Evolutionary conservation across 2,888 invertebrate genomes (phyloP).

Genomic region (Orchesellides sinensis): DNA sequence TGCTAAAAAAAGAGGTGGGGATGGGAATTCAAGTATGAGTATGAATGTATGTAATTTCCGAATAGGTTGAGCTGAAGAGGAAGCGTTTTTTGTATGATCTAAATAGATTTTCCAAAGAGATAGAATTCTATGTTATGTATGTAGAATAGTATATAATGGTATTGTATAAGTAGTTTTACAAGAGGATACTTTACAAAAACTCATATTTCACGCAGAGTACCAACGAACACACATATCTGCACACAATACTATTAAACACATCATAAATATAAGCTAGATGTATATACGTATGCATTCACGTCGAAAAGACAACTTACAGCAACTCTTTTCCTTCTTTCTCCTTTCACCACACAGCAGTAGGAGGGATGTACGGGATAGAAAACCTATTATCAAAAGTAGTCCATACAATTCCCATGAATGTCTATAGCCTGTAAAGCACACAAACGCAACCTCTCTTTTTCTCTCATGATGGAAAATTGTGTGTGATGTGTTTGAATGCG

Average conservation of each 20-base stretch:
- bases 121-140: neutral
- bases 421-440: neutral
- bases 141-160: neutral
- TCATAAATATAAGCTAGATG: slow-evolving; percentile 30
- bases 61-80: slow-evolving; percentile 21
- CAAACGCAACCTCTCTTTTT: neutral
- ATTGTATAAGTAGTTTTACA: neutral
- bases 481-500: neutral
- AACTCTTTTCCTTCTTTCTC: neutral
- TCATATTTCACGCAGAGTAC: slow-evolving; percentile 12
- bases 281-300: neutral
- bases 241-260: neutral
- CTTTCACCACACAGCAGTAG: neutral
- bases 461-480: neutral
- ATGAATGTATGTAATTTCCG: slow-evolving; percentile 29
- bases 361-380: slow-evolving; percentile 2
- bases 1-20: slow-evolving; percentile 16
- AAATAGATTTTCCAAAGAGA: neutral
- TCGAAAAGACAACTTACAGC: neutral
- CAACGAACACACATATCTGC: neutral
- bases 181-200: slow-evolving; percentile 42
- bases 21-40: neutral
- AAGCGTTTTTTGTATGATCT: slow-evolving; percentile 7
- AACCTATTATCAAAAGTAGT: slow-evolving; percentile 18
- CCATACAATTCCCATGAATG: neutral